These are phyloP conservation scores for Ectemnius continuus DNA, from an alignment of 2,888 invertebrate genomes.

Conservation along the genomic window DNA sequence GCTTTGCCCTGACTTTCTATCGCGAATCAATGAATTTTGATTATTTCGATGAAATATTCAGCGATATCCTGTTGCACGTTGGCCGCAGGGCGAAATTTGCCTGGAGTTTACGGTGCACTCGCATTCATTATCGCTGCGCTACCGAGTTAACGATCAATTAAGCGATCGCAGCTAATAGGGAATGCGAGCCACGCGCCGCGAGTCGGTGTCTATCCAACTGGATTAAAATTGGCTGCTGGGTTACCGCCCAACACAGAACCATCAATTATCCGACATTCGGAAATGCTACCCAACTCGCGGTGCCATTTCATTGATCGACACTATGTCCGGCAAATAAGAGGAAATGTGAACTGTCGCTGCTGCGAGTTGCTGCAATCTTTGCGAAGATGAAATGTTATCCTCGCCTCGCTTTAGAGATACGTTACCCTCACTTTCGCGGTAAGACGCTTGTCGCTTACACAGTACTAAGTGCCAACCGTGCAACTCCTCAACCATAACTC, in stretches of 20 bases:
- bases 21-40: constrained; percentile 32
- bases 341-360: too few relatives aligned
- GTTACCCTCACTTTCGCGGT: too few relatives aligned
- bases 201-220: too few relatives aligned
- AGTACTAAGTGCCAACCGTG: too few relatives aligned
- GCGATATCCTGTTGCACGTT: background rate
- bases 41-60: constrained; percentile 40
- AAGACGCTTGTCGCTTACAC: too few relatives aligned
- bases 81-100: constrained; percentile 30
- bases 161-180: constrained; percentile 65
- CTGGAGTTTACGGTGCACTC: constrained; percentile 36
- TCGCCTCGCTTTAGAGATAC: too few relatives aligned
- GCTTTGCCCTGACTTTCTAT: background rate
- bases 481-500: too few relatives aligned
- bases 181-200: constrained; percentile 65
- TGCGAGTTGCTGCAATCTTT: too few relatives aligned
- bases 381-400: too few relatives aligned
- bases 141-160: constrained; percentile 71
- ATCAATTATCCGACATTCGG: constrained; percentile 35
- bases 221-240: too few relatives aligned
- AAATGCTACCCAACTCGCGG: background rate
- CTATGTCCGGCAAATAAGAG: too few relatives aligned
- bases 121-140: constrained; percentile 64
- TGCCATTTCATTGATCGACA: too few relatives aligned
- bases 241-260: constrained; percentile 30